Conservation (phyloP, 2,113 vertebrate species). For the Eulacestoma nigropectus region DNA sequence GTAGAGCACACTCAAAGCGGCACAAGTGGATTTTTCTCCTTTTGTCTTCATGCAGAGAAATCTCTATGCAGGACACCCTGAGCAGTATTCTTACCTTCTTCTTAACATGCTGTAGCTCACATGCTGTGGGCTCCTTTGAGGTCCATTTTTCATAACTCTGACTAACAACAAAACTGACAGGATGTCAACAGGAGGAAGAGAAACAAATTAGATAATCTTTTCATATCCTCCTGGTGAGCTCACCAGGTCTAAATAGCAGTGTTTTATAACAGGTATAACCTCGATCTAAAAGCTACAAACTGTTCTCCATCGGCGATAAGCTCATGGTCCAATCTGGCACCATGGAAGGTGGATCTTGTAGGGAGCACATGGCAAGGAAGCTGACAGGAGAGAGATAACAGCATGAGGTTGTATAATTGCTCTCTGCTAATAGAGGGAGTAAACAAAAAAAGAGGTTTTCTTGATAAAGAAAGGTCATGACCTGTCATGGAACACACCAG, state of each 20-base stretch:
- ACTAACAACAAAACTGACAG: constrained; percentile 24
- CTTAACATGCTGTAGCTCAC: not conserved
- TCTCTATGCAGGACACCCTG: not conserved
- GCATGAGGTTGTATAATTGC: not conserved
- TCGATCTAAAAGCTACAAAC: not conserved
- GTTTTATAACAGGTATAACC: constrained; percentile 1
- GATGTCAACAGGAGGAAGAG: not conserved
- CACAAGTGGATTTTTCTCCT: not conserved
- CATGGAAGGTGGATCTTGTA: not conserved
- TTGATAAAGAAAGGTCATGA: not conserved
- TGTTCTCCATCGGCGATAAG: not conserved
- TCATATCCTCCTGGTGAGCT: constrained; percentile 28
- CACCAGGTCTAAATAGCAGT: not conserved
- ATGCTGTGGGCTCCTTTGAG: not conserved
- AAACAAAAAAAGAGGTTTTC: not conserved
- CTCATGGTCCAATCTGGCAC: not conserved
- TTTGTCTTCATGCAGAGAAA: not conserved
- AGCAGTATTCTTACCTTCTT: not conserved
- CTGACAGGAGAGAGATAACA: not conserved
- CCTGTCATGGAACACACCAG: not conserved
- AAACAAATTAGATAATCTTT: constrained; percentile 39
- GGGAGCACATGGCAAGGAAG: not conserved
- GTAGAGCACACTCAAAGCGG: not conserved
- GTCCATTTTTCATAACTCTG: constrained; percentile 24
- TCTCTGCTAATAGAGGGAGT: not conserved